Evolutionary conservation across 2,113 vertebrate genomes (phyloP).

Genomic region (Candoia aspera): DNA sequence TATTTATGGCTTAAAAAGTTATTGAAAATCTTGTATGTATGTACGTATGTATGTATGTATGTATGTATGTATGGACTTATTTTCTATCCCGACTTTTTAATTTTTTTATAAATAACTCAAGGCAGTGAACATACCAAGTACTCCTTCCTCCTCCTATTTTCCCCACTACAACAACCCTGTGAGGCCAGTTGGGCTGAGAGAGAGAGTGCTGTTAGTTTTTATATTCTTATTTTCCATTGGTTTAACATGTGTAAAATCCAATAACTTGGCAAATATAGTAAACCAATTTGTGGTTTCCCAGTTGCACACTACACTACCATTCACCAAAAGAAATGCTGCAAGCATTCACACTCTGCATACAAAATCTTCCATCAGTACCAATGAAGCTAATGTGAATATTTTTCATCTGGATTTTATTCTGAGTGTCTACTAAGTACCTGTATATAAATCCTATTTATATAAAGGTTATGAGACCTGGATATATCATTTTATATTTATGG

Average conservation of each 20-base stretch:
- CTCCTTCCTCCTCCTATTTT: no score
- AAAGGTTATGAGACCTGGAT: conserved; percentile 20
- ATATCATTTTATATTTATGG: conserved; percentile 31
- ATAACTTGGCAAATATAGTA: background rate
- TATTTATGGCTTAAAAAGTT: background rate
- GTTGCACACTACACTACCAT: background rate
- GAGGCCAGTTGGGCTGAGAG: no score
- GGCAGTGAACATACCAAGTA: no score
- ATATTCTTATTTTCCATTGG: background rate
- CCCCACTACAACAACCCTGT: no score
- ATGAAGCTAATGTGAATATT: conserved; percentile 24
- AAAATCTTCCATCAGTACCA: conserved; percentile 28
- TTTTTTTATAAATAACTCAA: no score
- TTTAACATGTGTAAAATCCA: background rate
- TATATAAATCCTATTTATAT: conserved; percentile 19
- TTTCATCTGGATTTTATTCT: conserved; percentile 30
- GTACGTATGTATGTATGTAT: background rate
- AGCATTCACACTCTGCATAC: conserved; percentile 7
- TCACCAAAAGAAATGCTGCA: conserved; percentile 38
- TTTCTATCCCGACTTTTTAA: no score
- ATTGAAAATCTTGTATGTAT: background rate
- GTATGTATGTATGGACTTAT: no score
- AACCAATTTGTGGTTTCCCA: background rate
- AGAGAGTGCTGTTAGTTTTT: background rate
- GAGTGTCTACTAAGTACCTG: conserved; percentile 9